These are phyloP conservation scores for Bhutanitis thaidina DNA, from an alignment of 2,888 invertebrate genomes.

Conservation along the genomic window DNA sequence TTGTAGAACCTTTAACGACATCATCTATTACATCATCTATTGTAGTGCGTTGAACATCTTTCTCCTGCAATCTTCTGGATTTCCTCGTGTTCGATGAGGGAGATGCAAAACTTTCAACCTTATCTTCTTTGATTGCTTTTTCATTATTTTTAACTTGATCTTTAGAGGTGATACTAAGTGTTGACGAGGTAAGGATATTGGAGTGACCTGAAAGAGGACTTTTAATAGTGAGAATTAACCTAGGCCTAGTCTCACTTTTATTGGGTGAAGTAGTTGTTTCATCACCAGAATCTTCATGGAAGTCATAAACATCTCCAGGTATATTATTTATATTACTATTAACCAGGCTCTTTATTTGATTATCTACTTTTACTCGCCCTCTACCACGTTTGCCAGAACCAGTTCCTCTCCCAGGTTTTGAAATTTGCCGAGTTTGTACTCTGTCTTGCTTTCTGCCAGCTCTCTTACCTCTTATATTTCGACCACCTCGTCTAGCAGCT, in stretches of 20 bases:
- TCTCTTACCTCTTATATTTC: slow-evolving; percentile 63
- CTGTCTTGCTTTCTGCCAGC: slow-evolving; percentile 56
- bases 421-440: slow-evolving; percentile 70
- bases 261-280: slow-evolving; percentile 75
- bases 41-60: slow-evolving; percentile 86
- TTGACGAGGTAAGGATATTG: slow-evolving; percentile 59
- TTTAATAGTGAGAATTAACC: slow-evolving; percentile 90
- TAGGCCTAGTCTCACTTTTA: slow-evolving; percentile 81
- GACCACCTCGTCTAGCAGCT: slow-evolving; percentile 60
- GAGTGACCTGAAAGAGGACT: slow-evolving; percentile 79
- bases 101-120: slow-evolving; percentile 81
- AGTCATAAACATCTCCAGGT: slow-evolving; percentile 92
- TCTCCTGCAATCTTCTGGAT: slow-evolving; percentile 88
- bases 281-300: slow-evolving; percentile 93
- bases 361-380: slow-evolving; percentile 74
- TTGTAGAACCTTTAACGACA: slow-evolving; percentile 85
- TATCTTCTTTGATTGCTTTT: slow-evolving; percentile 62
- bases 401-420: slow-evolving; percentile 57
- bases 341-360: slow-evolving; percentile 66
- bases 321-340: slow-evolving; percentile 79
- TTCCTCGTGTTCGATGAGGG: slow-evolving; percentile 87
- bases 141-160: slow-evolving; percentile 53
- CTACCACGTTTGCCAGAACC: slow-evolving; percentile 65
- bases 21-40: slow-evolving; percentile 95
- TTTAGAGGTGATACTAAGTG: slow-evolving; percentile 59